Base-by-base conservation (phyloP, 2,113 vertebrate species). In the Hystrix cristata region DNA sequence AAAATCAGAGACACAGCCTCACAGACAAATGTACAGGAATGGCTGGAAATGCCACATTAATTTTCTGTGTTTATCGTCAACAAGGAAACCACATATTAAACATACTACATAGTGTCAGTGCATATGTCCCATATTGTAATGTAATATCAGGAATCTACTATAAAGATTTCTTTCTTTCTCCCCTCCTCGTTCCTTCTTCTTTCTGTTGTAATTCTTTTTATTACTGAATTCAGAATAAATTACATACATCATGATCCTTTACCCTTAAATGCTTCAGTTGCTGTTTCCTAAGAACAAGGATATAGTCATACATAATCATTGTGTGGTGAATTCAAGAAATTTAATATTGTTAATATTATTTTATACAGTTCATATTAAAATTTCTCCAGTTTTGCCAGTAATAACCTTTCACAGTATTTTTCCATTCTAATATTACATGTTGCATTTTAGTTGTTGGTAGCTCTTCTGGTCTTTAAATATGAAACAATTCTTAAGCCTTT, bases 261-360 rank as follows among this genome's bases (percentile, higher is more conserved):
- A 62, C 38, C 29, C 46, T 34, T 87, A 55, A 76, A 23, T 95
- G 7, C 59, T 92, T 95, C 27, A 90, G 34, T 46, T 46, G 23
- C 0, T 91, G 4, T 25, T n/a, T 81, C 25, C 2, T 67, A 83
- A 94, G 51, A 82, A 51, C 31, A 87, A 60, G 64, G 46, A 46
- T n/a, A 34, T 60, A 27, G 25, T 94, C 60, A 90, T 87, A 72
- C 3, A 25, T 94, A 89, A 74, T 18, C 5, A 31, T 13, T 53
- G 29, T 93, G 12, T 86, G 65, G 34, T 81, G 16, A 51, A 31
- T 82, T 90, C 27, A 72, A 82, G 46, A 88, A 71, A 57, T 92
- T 96, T 65, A 84, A 71, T 87, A 55, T 64, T 83, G 87, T 72
- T 83, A 29, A 16, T 87, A 5, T 62, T 84, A 71, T 93, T 69